Percentiles rank a stretch among this genome's conserved stretches.
These are phyloP conservation scores for Hystrix brachyura DNA, from an alignment of 2,113 vertebrate species.

Conservation along the genomic window DNA sequence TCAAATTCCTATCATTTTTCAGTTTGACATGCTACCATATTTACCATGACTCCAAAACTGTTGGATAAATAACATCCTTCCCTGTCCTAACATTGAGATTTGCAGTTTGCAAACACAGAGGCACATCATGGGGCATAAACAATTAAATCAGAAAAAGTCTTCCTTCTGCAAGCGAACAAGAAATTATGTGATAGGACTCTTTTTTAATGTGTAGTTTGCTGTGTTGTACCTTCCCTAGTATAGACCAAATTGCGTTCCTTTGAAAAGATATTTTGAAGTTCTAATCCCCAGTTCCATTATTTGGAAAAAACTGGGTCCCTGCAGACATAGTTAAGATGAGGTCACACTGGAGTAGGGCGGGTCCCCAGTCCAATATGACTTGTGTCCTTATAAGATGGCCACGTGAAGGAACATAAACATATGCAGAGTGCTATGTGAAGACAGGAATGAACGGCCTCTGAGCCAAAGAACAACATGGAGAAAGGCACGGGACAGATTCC, in stretches of 20 bases:
- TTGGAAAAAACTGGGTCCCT: background rate
- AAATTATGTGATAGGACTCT: background rate
- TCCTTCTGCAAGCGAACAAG: background rate
- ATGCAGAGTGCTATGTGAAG: background rate
- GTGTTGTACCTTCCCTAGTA: background rate
- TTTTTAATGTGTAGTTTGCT: background rate
- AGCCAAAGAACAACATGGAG: background rate
- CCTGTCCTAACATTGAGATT: constrained; percentile 14
- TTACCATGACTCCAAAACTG: background rate
- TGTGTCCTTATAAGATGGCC: background rate
- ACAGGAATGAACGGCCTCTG: background rate
- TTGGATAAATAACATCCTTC: constrained; percentile 7
- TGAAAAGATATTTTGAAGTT: background rate
- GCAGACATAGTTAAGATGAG: background rate
- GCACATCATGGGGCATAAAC: background rate
- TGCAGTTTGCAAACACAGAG: background rate
- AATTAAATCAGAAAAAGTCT: background rate
- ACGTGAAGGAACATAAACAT: background rate
- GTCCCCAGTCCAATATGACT: background rate
- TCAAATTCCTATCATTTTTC: constrained; percentile 43
- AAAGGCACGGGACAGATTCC: background rate
- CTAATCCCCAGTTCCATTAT: background rate
- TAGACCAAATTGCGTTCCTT: background rate
- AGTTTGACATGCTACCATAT: background rate
- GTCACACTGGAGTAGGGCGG: background rate